phyloP scores from a whole-genome alignment of 2,888 invertebrate species.

The Stegana nigrithorax region DNA sequence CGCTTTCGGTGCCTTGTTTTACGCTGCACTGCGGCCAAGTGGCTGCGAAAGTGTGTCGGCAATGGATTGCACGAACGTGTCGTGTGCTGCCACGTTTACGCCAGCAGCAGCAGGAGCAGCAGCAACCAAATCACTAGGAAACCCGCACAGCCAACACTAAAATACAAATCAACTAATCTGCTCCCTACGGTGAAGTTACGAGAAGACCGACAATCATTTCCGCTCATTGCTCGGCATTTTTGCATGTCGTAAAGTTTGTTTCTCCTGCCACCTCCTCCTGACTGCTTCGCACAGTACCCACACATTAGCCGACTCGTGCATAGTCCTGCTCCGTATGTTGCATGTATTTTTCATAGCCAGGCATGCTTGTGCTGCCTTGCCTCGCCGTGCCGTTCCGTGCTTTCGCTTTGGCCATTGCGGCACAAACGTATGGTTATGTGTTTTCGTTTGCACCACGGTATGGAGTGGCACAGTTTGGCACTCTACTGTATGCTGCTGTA shows the following conservation, averaged over 20 bases:
- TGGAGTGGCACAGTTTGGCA: too few relatives aligned
- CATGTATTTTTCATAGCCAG: slow-evolving; percentile 3
- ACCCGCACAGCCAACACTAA: slow-evolving; percentile 17
- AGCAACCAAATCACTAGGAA: slow-evolving; percentile 10
- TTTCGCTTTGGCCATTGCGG: too few relatives aligned
- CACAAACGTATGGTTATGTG: not conserved
- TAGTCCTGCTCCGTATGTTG: slow-evolving; percentile 4
- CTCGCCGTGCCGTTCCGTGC: not conserved
- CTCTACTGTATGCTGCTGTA: too few relatives aligned
- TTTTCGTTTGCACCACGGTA: not conserved
- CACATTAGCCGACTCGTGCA: too few relatives aligned
- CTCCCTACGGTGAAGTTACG: slow-evolving; percentile 61
- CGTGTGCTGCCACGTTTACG: not conserved
- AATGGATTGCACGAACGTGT: too few relatives aligned
- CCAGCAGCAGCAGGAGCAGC: not conserved
- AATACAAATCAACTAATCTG: slow-evolving; percentile 59
- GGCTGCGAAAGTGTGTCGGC: too few relatives aligned
- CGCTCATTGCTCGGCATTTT: slow-evolving; percentile 62
- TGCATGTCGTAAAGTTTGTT: slow-evolving; percentile 60
- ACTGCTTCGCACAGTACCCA: not conserved
- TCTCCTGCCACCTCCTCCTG: not conserved
- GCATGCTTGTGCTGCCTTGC: not conserved
- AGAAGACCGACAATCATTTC: slow-evolving; percentile 63
- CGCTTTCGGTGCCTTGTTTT: too few relatives aligned
- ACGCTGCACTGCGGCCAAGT: slow-evolving; percentile 29